These are phyloP conservation scores for Eustalomyia histrio DNA, from an alignment of 2,888 invertebrate species.

Conservation along the genomic window DNA sequence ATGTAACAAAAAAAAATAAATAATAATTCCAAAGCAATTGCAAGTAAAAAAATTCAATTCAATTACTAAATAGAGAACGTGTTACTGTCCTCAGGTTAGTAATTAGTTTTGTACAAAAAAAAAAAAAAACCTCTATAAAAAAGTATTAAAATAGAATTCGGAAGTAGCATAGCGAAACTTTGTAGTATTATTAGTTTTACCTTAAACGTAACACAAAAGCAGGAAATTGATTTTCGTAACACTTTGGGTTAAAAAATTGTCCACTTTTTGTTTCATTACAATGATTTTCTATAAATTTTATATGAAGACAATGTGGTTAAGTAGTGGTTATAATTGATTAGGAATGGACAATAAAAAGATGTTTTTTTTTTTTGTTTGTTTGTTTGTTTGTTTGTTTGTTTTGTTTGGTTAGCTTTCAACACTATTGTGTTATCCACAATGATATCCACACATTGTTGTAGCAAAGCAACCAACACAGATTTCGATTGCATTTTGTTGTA, in stretches of 20 bases:
- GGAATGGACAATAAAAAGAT: constrained; percentile 18
- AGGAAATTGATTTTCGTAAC: constrained; percentile 63
- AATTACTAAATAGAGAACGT: constrained; percentile 4
- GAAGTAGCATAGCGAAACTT: constrained; percentile 46
- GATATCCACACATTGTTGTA: constrained; percentile 15
- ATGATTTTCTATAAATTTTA: neutral
- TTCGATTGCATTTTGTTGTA: neutral
- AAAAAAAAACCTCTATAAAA: neutral
- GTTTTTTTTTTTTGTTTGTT: too few species aligned
- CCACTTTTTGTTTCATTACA: constrained; percentile 55
- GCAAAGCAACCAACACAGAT: neutral
- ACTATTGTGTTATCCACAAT: constrained; percentile 26
- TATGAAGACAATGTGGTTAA: constrained; percentile 50
- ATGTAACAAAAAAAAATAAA: constrained; percentile 1
- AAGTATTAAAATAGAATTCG: constrained; percentile 56
- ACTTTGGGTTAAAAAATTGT: constrained; percentile 24
- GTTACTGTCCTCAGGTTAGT: constrained; percentile 43
- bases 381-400: too few species aligned
- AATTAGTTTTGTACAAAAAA: constrained; percentile 35
- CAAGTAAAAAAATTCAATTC: constrained; percentile 30
- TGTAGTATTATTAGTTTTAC: constrained; percentile 2
- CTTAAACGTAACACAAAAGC: constrained; percentile 58
- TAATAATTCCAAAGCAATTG: neutral
- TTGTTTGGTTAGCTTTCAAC: constrained; percentile 3
- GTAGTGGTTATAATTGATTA: constrained; percentile 48